These are phyloP conservation scores for Orius insidiosus DNA, from an alignment of 1,140 invertebrate genomes.

Conservation along the genomic window DNA sequence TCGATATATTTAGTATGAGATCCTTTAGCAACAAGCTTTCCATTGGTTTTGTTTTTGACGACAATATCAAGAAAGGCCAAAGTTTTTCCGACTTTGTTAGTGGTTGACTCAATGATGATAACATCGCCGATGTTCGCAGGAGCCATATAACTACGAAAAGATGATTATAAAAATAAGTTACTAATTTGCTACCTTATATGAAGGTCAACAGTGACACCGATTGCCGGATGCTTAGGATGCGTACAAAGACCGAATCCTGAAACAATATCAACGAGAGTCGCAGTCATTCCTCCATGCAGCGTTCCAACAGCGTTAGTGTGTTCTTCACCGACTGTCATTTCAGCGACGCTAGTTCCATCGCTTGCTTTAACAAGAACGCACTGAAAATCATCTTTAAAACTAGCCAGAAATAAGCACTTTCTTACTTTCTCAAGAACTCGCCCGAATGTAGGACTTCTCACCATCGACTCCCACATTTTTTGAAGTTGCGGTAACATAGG, in stretches of 20 bases:
- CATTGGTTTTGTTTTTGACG: conserved; percentile 50
- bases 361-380: conserved; percentile 46
- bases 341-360: conserved; percentile 47
- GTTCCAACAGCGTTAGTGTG: conserved; percentile 57
- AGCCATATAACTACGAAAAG: conserved; percentile 50
- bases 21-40: conserved; percentile 54
- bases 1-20: conserved; percentile 59
- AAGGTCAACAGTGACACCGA: conserved; percentile 55
- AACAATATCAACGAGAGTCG: conserved; percentile 62
- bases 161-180: conserved; percentile 17
- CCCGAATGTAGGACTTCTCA: no score
- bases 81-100: conserved; percentile 54
- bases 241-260: conserved; percentile 66
- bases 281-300: conserved; percentile 70
- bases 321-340: conserved; percentile 57
- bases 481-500: no score
- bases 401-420: no score
- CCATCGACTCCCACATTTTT: no score
- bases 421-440: no score
- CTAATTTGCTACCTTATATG: conserved; percentile 53
- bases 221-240: conserved; percentile 35
- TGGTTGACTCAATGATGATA: conserved; percentile 61
- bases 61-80: conserved; percentile 67
- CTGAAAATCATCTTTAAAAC: conserved; percentile 35
- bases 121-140: conserved; percentile 56